Evolutionary conservation across 2,797 vertebrate genomes (phyloP).

Genomic region (Morelia viridis): DNA sequence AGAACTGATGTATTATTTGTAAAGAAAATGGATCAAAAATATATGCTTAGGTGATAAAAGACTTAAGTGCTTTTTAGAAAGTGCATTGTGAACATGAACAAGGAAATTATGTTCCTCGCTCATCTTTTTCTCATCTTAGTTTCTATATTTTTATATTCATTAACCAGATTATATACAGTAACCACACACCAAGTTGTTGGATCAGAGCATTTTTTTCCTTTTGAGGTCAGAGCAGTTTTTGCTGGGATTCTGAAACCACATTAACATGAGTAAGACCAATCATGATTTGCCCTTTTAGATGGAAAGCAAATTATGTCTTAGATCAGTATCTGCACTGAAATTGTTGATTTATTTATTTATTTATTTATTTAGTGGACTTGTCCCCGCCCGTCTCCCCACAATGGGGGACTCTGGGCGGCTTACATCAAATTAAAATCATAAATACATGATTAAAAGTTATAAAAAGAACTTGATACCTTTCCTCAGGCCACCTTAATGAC

Average conservation of each 20-base stretch:
- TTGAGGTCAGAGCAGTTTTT: background rate
- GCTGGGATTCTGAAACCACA: background rate
- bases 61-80: background rate
- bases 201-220: background rate
- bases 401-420: no score
- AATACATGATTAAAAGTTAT: no score
- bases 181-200: background rate
- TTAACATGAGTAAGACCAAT: background rate
- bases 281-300: background rate
- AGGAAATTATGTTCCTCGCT: background rate
- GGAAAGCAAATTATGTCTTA: background rate
- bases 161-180: no score
- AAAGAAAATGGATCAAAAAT: background rate
- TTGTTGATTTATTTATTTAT: background rate
- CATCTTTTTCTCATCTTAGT: background rate
- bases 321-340: background rate
- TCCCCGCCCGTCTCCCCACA: no score
- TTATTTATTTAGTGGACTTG: no score
- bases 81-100: background rate
- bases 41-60: background rate
- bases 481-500: background rate
- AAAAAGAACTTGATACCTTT: no score
- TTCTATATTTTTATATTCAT: no score
- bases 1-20: background rate
- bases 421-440: no score